Percentiles rank a stretch among this genome's conserved stretches.
phyloP scores from a whole-genome alignment of 1,140 invertebrate genomes.

The Onthophagus taurus region DNA sequence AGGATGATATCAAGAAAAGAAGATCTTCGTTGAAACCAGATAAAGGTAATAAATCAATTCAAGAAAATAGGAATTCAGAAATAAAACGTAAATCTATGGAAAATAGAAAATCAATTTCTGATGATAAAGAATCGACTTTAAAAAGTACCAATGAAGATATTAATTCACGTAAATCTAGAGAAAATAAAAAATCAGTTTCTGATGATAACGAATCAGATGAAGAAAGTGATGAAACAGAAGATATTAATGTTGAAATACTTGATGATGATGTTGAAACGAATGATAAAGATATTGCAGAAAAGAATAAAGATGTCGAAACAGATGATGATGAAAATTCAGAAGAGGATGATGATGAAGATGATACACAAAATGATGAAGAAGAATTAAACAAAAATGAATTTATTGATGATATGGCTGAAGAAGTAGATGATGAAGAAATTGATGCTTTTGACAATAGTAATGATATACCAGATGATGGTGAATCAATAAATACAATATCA shows the following conservation, averaged over 20 bases:
- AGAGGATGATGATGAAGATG: not conserved
- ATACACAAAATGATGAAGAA: constrained; percentile 13
- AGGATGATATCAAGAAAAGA: too few species aligned
- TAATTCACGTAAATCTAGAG: too few species aligned
- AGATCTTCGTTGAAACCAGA: too few species aligned
- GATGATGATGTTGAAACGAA: not conserved
- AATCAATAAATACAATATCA: constrained; percentile 23
- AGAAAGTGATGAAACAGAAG: too few species aligned
- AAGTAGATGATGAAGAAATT: constrained; percentile 29
- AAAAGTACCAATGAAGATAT: too few species aligned
- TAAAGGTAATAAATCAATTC: too few species aligned
- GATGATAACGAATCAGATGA: not conserved
- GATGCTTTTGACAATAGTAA: constrained; percentile 30
- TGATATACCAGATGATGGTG: constrained; percentile 28
- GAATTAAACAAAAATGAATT: constrained; percentile 12
- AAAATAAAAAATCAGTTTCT: too few species aligned
- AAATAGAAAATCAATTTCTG: too few species aligned
- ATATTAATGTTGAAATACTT: not conserved
- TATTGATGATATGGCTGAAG: constrained; percentile 22
- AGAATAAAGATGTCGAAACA: not conserved
- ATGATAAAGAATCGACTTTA: too few species aligned
- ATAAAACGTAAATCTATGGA: too few species aligned
- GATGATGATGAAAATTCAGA: not conserved
- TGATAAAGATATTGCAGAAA: not conserved
- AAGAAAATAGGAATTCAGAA: too few species aligned